phyloP scores from a whole-genome alignment of 2,797 vertebrate species.

The Urocyon cinereoargenteus region DNA sequence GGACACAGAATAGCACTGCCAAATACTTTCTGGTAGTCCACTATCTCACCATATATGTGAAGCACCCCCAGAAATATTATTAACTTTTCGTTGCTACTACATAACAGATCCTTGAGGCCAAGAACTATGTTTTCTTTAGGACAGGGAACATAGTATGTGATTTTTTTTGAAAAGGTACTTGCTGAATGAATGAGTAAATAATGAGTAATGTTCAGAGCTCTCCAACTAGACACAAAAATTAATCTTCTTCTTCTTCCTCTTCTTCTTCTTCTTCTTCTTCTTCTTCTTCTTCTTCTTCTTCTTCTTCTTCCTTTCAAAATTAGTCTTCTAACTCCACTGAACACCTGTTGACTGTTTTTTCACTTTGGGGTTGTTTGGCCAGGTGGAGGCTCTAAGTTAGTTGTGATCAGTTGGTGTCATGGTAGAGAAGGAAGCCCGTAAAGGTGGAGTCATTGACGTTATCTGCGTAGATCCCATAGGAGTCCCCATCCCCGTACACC shows the following conservation, averaged over 20 bases:
- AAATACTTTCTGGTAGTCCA: neutral
- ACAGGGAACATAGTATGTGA: neutral
- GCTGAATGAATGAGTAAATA: slow-evolving; percentile 21
- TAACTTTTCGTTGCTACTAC: neutral
- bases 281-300: no score
- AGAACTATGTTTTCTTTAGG: neutral
- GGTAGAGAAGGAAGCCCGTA: slow-evolving; percentile 90
- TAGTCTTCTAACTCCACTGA: neutral
- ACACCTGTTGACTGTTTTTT: neutral
- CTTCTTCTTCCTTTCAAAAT: neutral
- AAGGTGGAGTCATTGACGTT: slow-evolving; percentile 90
- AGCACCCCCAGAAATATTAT: neutral
- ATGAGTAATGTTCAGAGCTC: neutral
- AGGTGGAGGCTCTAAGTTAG: neutral
- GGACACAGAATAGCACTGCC: neutral
- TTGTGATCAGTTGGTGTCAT: slow-evolving; percentile 80
- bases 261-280: no score
- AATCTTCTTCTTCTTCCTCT: neutral
- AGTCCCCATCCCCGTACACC: slow-evolving; percentile 86
- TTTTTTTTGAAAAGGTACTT: neutral
- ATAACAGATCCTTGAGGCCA: neutral
- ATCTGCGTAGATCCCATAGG: slow-evolving; percentile 89
- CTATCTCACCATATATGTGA: neutral
- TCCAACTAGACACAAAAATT: neutral
- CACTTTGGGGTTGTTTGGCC: neutral